A percentile compares a stretch with the other conserved stretches of the same genome.
These are phyloP conservation scores for Danionella cerebrum DNA, from an alignment of 2,113 vertebrate genomes.

Conservation along the genomic window DNA sequence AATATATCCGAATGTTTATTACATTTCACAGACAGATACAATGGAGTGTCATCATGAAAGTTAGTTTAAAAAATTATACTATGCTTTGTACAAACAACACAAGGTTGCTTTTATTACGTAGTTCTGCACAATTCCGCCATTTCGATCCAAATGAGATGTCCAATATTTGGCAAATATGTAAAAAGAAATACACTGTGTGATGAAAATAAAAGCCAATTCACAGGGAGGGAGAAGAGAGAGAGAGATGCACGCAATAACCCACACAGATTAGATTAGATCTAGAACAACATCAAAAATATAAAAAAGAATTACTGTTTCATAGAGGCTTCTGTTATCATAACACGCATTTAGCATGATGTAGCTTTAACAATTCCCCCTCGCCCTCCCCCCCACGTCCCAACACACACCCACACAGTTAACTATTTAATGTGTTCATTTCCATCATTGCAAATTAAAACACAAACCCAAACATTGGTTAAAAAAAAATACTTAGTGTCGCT, in stretches of 20 bases:
- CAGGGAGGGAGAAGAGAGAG: slow-evolving; percentile 55
- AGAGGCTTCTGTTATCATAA: slow-evolving; percentile 62
- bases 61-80: slow-evolving; percentile 80
- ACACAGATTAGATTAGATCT: slow-evolving; percentile 89
- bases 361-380: slow-evolving; percentile 32
- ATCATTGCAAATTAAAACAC: slow-evolving; percentile 24
- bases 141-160: slow-evolving; percentile 54
- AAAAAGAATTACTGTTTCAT: slow-evolving; percentile 50
- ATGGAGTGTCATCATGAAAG: slow-evolving; percentile 71
- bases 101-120: slow-evolving; percentile 63
- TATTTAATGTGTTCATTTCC: slow-evolving; percentile 20
- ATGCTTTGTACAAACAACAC: slow-evolving; percentile 86
- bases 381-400: slow-evolving; percentile 10
- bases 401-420: slow-evolving; percentile 28
- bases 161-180: slow-evolving; percentile 72
- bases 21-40: slow-evolving; percentile 73
- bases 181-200: slow-evolving; percentile 47
- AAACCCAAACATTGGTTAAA: slow-evolving; percentile 46
- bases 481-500: slow-evolving; percentile 42
- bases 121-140: slow-evolving; percentile 46
- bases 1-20: slow-evolving; percentile 74
- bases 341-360: slow-evolving; percentile 57
- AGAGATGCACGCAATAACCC: slow-evolving; percentile 57
- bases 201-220: slow-evolving; percentile 73
- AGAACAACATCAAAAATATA: slow-evolving; percentile 77